Evolutionary conservation across 30 jellyfish, hydroid and myxozoan genomes (phyloP), one percentile per base, ranked within the genome.

Genomic region (Chironex yamaguchii): DNA sequence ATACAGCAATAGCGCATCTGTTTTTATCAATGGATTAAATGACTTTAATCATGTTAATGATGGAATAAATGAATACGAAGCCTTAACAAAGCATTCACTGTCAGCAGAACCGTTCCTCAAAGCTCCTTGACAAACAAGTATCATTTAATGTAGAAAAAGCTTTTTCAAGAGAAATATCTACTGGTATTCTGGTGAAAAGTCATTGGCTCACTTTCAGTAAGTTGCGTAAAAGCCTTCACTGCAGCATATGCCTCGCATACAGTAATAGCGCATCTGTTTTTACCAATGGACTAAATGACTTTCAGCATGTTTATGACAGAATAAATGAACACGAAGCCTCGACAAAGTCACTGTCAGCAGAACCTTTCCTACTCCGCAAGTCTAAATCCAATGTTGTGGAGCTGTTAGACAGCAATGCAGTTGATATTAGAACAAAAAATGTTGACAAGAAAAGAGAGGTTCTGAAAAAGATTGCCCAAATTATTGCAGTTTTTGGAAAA

Each of bases 381-480:
- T 30, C 22, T 24, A 13, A 58, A n/a, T 4, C 58, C 58, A 65
- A 65, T 23, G 17, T 3, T 2, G 49, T 65, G 79, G 36, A 65
- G 79, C 79, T 29, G 79, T 23, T 65, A n/a, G 79, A 65, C 63
- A 65, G 79, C 34, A 65, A 2, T 4, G 79, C 79, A 65, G 79
- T 65, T 65, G 79, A 29, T 23, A 29, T 11, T 17, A 65, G 49
- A 65, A 65, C 51, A 65, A 65, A 65, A 13, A 52, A 52, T 20
- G 26, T 52, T 52, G 12, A 52, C 31, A 52, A 52, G n/a, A n/a
- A n/a, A n/a, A n/a, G n/a, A n/a, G n/a, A n/a, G n/a, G n/a, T n/a
- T n/a, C n/a, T n/a, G n/a, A n/a, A n/a, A n/a, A n/a, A n/a, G n/a
- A n/a, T n/a, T n/a, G n/a, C n/a, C n/a, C n/a, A n/a, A n/a, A n/a